Percentiles rank a stretch among this genome's conserved stretches.
phyloP scores from a whole-genome alignment of 1,140 invertebrate species.

The Andricus grossulariae region DNA sequence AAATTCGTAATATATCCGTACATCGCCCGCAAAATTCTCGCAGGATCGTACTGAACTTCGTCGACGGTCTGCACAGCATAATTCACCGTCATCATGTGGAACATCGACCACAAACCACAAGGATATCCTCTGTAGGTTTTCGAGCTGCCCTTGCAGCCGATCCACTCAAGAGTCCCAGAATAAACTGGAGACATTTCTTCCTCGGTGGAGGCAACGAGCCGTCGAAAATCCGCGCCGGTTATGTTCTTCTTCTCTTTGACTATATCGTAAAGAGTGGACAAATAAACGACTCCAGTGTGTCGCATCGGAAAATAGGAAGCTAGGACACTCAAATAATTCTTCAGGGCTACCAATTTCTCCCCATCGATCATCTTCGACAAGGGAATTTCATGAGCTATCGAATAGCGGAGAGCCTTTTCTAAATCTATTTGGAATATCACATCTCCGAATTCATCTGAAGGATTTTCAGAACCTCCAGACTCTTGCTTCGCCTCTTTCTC shows the following conservation, averaged over 20 bases:
- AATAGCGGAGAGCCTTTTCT: constrained; percentile 88
- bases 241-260: constrained; percentile 71
- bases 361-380: constrained; percentile 82
- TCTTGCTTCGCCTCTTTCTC: constrained; percentile 1
- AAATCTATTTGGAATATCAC: constrained; percentile 89
- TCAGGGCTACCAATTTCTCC: constrained; percentile 83
- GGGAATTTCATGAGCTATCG: constrained; percentile 88
- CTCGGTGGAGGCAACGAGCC: constrained; percentile 77
- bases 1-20: constrained; percentile 93
- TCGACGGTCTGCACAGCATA: constrained; percentile 76
- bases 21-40: constrained; percentile 87
- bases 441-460: constrained; percentile 62
- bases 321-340: constrained; percentile 83
- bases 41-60: constrained; percentile 75
- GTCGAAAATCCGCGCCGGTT: constrained; percentile 78
- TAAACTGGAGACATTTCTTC: constrained; percentile 76
- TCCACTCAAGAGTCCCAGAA: constrained; percentile 81
- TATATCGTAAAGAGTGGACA: constrained; percentile 77
- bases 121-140: constrained; percentile 90
- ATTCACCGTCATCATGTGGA: constrained; percentile 94
- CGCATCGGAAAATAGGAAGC: constrained; percentile 85
- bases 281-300: constrained; percentile 79
- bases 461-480: constrained; percentile 11
- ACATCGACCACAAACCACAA: constrained; percentile 96
- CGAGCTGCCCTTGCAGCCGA: constrained; percentile 88